Conservation (phyloP, 2,797 vertebrate species). For the Hippoglossus hippoglossus region DNA sequence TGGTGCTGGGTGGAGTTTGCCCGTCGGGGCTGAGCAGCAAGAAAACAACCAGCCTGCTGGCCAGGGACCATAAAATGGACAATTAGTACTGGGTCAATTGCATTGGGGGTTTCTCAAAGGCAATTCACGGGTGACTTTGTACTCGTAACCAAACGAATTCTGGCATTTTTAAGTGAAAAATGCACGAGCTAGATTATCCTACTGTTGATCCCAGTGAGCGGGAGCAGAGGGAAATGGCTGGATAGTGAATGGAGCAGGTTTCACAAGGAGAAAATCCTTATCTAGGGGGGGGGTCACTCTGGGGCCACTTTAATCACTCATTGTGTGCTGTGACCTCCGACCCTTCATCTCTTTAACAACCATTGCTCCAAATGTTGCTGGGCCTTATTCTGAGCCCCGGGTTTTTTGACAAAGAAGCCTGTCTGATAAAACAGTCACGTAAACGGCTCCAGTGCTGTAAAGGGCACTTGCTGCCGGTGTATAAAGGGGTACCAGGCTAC, state of each 20-base stretch:
- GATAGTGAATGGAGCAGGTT: conserved; percentile 16
- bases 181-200: background rate
- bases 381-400: background rate
- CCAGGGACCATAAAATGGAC: conserved; percentile 60
- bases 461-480: conserved; percentile 24
- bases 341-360: conserved; percentile 2
- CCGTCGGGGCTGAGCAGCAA: conserved; percentile 59
- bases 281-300: background rate
- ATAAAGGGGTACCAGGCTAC: conserved; percentile 72
- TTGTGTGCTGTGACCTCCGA: conserved; percentile 13
- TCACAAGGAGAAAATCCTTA: conserved; percentile 14
- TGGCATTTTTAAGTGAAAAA: conserved; percentile 15
- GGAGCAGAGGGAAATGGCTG: background rate
- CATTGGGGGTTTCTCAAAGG: conserved; percentile 59
- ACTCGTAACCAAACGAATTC: conserved; percentile 22
- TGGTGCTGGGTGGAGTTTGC: conserved; percentile 49
- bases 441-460: conserved; percentile 52
- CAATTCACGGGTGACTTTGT: conserved; percentile 41
- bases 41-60: conserved; percentile 43
- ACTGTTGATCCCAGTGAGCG: background rate
- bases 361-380: conserved; percentile 10
- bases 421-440: conserved; percentile 54
- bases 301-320: conserved; percentile 39
- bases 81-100: conserved; percentile 67
- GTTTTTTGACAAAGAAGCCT: conserved; percentile 20